These are phyloP conservation scores for Triplophysa siluroides DNA, from an alignment of 2,113 vertebrate species.

Conservation along the genomic window DNA sequence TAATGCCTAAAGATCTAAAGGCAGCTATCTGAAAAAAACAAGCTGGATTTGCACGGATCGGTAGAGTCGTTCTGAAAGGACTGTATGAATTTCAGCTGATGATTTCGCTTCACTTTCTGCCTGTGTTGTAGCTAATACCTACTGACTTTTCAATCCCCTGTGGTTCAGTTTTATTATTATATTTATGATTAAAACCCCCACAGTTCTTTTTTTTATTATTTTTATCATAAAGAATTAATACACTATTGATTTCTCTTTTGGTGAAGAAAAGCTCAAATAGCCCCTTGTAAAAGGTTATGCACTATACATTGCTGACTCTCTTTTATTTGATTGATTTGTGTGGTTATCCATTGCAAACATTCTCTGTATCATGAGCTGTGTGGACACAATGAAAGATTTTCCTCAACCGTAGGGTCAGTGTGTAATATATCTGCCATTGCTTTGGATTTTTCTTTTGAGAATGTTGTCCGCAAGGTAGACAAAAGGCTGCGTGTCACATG, in stretches of 20 bases:
- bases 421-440: too few relatives aligned
- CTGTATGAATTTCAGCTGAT: conserved; percentile 7
- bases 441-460: neutral
- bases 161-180: neutral
- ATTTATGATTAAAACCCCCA: neutral
- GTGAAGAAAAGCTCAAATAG: neutral
- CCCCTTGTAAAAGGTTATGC: neutral
- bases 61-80: neutral
- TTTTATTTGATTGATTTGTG: conserved; percentile 7
- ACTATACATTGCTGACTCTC: neutral
- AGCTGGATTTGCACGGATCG: neutral
- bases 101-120: neutral
- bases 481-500: neutral
- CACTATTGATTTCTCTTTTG: neutral
- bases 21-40: neutral
- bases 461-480: neutral
- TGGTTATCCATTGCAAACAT: neutral
- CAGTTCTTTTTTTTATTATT: neutral
- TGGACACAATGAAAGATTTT: conserved; percentile 6
- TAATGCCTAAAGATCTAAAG: neutral
- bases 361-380: neutral
- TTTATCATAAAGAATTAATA: neutral
- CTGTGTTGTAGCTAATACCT: neutral
- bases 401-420: neutral
- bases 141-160: neutral